These are phyloP conservation scores for Lethrus apterus DNA, from an alignment of 1,140 invertebrate genomes.

Conservation along the genomic window DNA sequence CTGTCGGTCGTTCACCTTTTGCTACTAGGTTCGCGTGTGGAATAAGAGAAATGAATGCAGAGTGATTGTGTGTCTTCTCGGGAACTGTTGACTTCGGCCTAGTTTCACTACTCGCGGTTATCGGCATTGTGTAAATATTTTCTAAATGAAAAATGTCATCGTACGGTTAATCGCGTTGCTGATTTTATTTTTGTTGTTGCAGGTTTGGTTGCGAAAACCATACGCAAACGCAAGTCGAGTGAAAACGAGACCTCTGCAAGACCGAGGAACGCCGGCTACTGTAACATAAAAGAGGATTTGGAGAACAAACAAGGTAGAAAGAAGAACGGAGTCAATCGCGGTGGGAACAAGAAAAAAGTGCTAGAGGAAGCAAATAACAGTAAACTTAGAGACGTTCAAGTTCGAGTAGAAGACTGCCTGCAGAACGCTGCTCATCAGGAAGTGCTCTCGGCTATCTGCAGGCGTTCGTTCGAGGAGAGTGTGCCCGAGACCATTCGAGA, in stretches of 20 bases:
- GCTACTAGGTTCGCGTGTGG: slow-evolving; percentile 16
- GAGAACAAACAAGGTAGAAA: slow-evolving; percentile 37
- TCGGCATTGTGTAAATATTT: neutral
- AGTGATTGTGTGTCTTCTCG: slow-evolving; percentile 16
- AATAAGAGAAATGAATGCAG: slow-evolving; percentile 16
- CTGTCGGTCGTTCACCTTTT: slow-evolving; percentile 17
- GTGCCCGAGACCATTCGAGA: neutral
- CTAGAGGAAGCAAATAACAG: slow-evolving; percentile 40
- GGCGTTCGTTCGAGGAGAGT: slow-evolving; percentile 24
- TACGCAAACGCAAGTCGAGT: slow-evolving; percentile 32
- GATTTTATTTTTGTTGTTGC: slow-evolving; percentile 23
- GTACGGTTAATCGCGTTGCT: neutral
- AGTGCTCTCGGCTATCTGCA: slow-evolving; percentile 26
- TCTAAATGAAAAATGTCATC: neutral
- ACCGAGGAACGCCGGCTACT: slow-evolving; percentile 17
- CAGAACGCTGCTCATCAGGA: slow-evolving; percentile 25
- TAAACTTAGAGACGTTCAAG: slow-evolving; percentile 37
- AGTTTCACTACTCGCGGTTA: slow-evolving; percentile 7
- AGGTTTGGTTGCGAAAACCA: slow-evolving; percentile 26
- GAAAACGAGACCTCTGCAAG: slow-evolving; percentile 25
- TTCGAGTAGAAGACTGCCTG: slow-evolving; percentile 28
- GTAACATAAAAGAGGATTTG: slow-evolving; percentile 37
- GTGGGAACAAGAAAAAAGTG: slow-evolving; percentile 37
- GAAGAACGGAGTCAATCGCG: slow-evolving; percentile 25
- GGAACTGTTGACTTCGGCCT: slow-evolving; percentile 18